Base-by-base conservation (phyloP, 2,113 vertebrate species). In the Petaurus breviceps region DNA sequence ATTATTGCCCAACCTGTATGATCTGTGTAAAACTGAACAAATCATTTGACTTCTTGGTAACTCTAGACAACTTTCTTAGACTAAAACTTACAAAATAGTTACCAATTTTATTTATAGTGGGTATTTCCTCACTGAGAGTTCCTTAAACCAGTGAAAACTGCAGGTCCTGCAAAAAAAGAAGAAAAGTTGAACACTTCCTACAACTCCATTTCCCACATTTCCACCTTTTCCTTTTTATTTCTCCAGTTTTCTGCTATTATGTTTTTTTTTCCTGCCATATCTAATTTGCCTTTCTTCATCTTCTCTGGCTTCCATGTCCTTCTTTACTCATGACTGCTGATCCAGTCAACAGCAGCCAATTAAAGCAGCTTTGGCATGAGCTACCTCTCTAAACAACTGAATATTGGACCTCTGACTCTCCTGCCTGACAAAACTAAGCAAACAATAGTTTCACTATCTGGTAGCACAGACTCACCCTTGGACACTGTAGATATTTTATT, bases 401-500 rank as follows among this genome's bases (percentile, higher is more conserved):
- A 22, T 25, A 6, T 43, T 84, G 49, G 61, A 3, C 25, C 49
- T 93, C 31, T 93, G 31, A 8, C 50, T 43, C 93, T 96, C 0
- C 2, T 94, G 22, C 55, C 46, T 94, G 51, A 89, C 54, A 26
- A 37, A 53, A 95, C 91, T 94, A 91, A 94, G 47, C 46, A 24
- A 94, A 52, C 11, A 46, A 93, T 26, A 61, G 61, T 92, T 90
- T 54, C 4, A 8, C 31, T 89, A 12, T 92, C 90, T 46, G 95
- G 94, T 89, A 31, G 90, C 52, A 54, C 95, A 61, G 47, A 57
- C 10, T 90, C 46, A 84, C 53, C 50, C 14, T 7, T 94, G 61
- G 92, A 93, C 89, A 28, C 52, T 92, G 1, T 51, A 19, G 89
- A 14, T 92, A 50, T 96, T 94, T 51, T 95, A 91, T n/a, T 96